Conservation (phyloP, 2,113 vertebrate genomes). For the Pterophyllum scalare region DNA sequence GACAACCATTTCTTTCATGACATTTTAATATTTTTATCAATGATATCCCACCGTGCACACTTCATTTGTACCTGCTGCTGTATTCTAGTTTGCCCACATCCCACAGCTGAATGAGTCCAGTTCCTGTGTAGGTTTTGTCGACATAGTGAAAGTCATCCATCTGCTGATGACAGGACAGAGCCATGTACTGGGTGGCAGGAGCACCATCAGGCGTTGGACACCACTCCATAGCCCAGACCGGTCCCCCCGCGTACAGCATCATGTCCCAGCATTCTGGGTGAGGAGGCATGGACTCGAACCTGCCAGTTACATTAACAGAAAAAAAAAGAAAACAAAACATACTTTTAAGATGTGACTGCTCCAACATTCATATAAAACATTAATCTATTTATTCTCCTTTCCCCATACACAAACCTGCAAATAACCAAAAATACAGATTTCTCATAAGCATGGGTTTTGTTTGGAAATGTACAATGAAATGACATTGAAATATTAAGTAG, state of each 20-base stretch:
- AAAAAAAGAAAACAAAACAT: neutral
- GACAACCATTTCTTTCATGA: neutral
- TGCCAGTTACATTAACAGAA: conserved; percentile 25
- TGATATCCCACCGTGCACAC: neutral
- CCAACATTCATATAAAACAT: neutral
- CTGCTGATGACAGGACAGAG: conserved; percentile 86
- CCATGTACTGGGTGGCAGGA: conserved; percentile 82
- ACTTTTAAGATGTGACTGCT: neutral
- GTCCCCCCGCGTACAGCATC: conserved; percentile 89
- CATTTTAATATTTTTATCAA: neutral
- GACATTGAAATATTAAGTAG: neutral
- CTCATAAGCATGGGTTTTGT: neutral
- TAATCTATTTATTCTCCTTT: neutral
- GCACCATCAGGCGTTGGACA: conserved; percentile 89
- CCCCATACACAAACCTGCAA: neutral
- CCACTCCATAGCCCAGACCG: conserved; percentile 95
- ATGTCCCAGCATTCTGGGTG: conserved; percentile 87
- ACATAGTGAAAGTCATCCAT: conserved; percentile 88
- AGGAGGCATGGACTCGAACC: conserved; percentile 85
- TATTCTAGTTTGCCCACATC: conserved; percentile 84
- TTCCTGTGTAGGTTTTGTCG: conserved; percentile 74
- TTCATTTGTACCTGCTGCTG: conserved; percentile 78
- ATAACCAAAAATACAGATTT: neutral
- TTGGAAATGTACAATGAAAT: neutral
- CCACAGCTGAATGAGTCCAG: conserved; percentile 92